A percentile compares a stretch with the other conserved stretches of the same genome.
These are phyloP conservation scores for Artemia franciscana DNA, from an alignment of 1,140 invertebrate genomes.

Conservation along the genomic window DNA sequence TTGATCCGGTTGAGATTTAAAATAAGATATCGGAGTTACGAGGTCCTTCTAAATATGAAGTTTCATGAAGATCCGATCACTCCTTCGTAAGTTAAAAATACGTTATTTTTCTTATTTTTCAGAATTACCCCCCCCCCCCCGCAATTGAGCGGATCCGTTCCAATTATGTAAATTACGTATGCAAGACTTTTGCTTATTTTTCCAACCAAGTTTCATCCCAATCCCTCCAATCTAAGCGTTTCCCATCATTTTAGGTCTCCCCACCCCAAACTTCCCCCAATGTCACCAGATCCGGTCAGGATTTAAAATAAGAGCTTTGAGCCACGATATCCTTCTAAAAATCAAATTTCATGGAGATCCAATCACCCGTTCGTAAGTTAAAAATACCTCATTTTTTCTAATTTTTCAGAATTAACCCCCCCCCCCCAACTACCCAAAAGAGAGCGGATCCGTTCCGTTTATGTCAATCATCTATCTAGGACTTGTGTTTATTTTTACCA, in stretches of 20 bases:
- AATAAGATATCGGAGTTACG: not conserved
- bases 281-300: not conserved
- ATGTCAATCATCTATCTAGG: too few relatives aligned
- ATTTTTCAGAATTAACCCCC: not conserved
- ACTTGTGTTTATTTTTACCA: too few relatives aligned
- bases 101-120: not conserved
- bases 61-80: not conserved
- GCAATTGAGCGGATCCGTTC: not conserved
- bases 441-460: too few relatives aligned
- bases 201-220: not conserved
- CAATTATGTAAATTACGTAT: not conserved
- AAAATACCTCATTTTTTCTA: not conserved
- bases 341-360: not conserved
- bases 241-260: not conserved
- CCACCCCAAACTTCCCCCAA: not conserved
- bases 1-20: not conserved
- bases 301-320: not conserved
- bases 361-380: not conserved
- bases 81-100: not conserved
- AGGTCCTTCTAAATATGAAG: not conserved
- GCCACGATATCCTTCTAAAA: not conserved
- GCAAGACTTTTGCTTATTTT: not conserved
- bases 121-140: not conserved
- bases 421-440: too few relatives aligned
- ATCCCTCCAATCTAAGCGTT: not conserved